Percentiles rank a stretch among this genome's conserved stretches.
Evolutionary conservation across 2,797 vertebrate species (phyloP).

Genomic region (Echeneis naucrates): DNA sequence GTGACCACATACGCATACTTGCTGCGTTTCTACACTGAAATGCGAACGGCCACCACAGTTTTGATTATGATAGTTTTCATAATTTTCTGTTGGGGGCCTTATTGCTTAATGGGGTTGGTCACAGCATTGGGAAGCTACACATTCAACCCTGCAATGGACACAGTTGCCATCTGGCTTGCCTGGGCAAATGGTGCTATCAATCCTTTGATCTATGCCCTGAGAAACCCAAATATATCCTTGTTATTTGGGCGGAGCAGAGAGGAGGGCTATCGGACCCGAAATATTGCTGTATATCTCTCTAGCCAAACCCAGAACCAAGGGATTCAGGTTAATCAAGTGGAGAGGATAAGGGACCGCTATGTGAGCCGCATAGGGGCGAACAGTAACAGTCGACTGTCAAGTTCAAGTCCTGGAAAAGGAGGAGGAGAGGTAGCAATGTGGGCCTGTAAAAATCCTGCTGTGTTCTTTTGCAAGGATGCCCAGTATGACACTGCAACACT

Average conservation of each 20-base stretch:
- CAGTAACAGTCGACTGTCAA: slow-evolving; percentile 79
- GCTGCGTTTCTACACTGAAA: slow-evolving; percentile 92
- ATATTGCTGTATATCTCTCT: slow-evolving; percentile 85
- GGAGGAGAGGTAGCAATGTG: slow-evolving; percentile 89
- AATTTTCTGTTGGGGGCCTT: slow-evolving; percentile 95
- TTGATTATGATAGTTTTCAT: slow-evolving; percentile 95
- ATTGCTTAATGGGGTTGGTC: slow-evolving; percentile 92
- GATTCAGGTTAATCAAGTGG: slow-evolving; percentile 66
- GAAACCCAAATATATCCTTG: slow-evolving; percentile 93
- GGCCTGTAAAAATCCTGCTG: slow-evolving; percentile 93
- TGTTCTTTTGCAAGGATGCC: slow-evolving; percentile 92
- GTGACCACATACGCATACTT: slow-evolving; percentile 91
- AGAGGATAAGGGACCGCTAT: slow-evolving; percentile 78
- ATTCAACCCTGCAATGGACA: slow-evolving; percentile 90
- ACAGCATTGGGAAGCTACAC: slow-evolving; percentile 84
- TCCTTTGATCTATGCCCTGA: slow-evolving; percentile 93
- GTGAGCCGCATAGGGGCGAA: slow-evolving; percentile 74
- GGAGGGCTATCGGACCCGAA: slow-evolving; percentile 94
- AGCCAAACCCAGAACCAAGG: slow-evolving; percentile 77
- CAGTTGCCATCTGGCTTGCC: slow-evolving; percentile 91
- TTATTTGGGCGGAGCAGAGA: slow-evolving; percentile 90
- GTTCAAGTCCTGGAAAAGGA: slow-evolving; percentile 85
- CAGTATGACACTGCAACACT: slow-evolving; percentile 78
- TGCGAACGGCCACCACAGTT: slow-evolving; percentile 94
- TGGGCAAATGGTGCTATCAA: slow-evolving; percentile 98